These are phyloP conservation scores for Acrocyrtus sp. DNA, from an alignment of 2,888 invertebrate species.

Conservation along the genomic window DNA sequence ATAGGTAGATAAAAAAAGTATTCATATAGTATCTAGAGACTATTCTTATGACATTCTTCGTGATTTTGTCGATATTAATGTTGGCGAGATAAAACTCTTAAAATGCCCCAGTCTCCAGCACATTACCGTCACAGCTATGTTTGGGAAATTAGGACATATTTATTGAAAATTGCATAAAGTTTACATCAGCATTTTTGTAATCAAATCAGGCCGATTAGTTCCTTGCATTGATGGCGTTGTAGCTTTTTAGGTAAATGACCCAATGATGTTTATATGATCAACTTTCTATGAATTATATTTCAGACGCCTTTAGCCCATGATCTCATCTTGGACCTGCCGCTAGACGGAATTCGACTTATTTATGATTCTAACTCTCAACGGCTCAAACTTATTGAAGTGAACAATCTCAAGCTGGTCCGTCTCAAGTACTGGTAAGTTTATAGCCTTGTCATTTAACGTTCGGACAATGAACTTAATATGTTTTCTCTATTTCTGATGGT, in stretches of 20 bases:
- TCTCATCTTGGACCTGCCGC: conserved; percentile 93
- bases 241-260: conserved; percentile 19
- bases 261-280: conserved; percentile 8
- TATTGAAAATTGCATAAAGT: background rate
- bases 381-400: conserved; percentile 95
- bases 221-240: too few species aligned
- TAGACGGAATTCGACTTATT: conserved; percentile 95
- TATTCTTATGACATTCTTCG: too few species aligned
- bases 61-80: too few species aligned
- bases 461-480: background rate
- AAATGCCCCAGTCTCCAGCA: too few species aligned
- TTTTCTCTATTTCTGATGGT: too few species aligned
- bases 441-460: background rate
- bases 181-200: too few species aligned
- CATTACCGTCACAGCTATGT: too few species aligned
- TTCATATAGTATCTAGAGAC: too few species aligned
- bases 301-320: conserved; percentile 95
- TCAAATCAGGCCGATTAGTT: too few species aligned
- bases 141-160: background rate
- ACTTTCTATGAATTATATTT: background rate
- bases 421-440: conserved; percentile 90
- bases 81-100: too few species aligned
- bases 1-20: too few species aligned
- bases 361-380: conserved; percentile 96
- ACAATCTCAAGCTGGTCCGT: conserved; percentile 95